phyloP scores from a whole-genome alignment of 37 sponge, comb jelly and placozoan genomes.

The Halichondria panicea region DNA sequence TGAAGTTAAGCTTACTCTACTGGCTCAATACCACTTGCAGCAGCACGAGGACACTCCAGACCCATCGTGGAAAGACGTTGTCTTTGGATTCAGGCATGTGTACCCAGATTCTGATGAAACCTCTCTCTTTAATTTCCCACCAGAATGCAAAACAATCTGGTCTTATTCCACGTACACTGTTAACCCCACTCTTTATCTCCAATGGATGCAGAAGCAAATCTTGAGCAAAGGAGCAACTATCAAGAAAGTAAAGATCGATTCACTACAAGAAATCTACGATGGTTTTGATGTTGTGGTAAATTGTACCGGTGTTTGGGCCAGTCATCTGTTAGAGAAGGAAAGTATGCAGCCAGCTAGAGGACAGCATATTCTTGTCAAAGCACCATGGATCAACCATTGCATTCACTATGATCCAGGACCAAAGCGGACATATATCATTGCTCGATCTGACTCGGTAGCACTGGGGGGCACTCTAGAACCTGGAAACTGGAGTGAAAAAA shows the following conservation, averaged over 20 bases:
- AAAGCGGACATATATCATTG: constrained; percentile 24
- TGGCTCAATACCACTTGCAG: neutral
- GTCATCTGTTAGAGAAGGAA: constrained; percentile 44
- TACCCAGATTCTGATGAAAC: constrained; percentile 13
- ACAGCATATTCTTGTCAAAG: constrained; percentile 57
- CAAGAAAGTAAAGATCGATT: constrained; percentile 24
- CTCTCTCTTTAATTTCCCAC: neutral
- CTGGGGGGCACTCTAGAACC: constrained; percentile 59
- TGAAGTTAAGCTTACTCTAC: constrained; percentile 4
- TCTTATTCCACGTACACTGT: constrained; percentile 35
- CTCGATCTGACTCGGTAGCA: constrained; percentile 36
- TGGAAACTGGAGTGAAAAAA: constrained; percentile 25
- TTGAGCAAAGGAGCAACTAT: constrained; percentile 30
- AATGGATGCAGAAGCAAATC: constrained; percentile 51
- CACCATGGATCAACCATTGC: constrained; percentile 77
- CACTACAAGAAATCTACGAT: constrained; percentile 22
- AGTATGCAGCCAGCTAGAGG: constrained; percentile 58
- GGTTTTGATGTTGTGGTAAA: constrained; percentile 69
- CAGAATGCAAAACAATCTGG: constrained; percentile 10
- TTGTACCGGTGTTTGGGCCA: constrained; percentile 79
- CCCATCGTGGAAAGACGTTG: constrained; percentile 52
- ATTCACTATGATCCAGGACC: neutral
- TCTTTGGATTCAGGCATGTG: constrained; percentile 31
- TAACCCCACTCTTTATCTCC: constrained; percentile 34
- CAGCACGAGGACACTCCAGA: neutral